Conservation (phyloP, 2,113 vertebrate species). For the Hippocampus abdominalis region DNA sequence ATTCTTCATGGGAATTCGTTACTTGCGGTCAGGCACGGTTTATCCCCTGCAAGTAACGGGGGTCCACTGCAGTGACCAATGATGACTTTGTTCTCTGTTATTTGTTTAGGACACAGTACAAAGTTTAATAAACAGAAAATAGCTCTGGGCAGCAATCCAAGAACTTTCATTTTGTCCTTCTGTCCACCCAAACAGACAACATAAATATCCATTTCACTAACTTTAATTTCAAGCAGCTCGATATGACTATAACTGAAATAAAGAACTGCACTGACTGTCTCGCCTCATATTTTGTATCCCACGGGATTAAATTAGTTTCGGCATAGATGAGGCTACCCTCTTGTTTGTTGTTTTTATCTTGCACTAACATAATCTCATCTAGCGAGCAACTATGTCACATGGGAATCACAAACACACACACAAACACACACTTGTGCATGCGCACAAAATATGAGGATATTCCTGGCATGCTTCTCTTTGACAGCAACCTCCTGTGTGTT, state of each 20-base stretch:
- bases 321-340: conserved; percentile 18
- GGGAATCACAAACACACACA: neutral
- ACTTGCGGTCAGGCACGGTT: too few species aligned
- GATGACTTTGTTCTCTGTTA: neutral
- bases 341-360: conserved; percentile 33
- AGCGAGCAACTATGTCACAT: neutral
- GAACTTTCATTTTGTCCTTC: neutral
- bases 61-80: too few species aligned
- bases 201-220: neutral
- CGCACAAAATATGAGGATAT: conserved; percentile 84
- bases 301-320: conserved; percentile 30
- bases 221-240: neutral
- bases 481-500: conserved; percentile 98
- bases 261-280: neutral
- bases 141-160: neutral
- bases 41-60: too few species aligned
- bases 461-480: conserved; percentile 98
- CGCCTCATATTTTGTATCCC: conserved; percentile 9
- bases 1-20: too few species aligned
- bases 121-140: neutral
- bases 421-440: neutral
- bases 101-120: neutral
- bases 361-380: conserved; percentile 33
- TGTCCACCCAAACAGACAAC: neutral
- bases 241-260: neutral